Conservation (phyloP, 2,113 vertebrate genomes). For the Crotalus helleri region DNA sequence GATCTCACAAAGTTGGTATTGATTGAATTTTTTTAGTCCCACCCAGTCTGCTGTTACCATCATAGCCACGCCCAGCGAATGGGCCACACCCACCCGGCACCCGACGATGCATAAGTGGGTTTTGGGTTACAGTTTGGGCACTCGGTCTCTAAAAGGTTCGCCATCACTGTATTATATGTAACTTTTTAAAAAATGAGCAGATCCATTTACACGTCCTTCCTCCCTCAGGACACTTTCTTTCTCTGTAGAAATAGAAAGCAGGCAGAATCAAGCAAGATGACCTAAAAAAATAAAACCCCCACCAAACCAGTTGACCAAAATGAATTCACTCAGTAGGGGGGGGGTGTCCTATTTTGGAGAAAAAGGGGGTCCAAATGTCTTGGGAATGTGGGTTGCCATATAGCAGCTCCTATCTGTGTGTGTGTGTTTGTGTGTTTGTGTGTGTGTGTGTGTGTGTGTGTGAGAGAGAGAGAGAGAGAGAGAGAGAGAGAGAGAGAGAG, state of each 20-base stretch:
- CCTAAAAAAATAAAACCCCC: background rate
- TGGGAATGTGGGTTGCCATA: background rate
- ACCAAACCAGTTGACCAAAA: background rate
- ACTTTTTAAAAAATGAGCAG: background rate
- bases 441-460: no score
- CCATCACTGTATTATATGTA: background rate
- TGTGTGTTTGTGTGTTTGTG: no score
- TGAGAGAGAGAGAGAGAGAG: background rate
- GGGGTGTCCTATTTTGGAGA: constrained; percentile 6
- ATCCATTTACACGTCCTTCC: background rate
- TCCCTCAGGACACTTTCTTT: background rate
- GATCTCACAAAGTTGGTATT: no score
- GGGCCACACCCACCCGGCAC: no score
- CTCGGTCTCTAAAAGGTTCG: no score
- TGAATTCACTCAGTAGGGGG: background rate
- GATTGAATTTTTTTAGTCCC: no score
- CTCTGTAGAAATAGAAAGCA: constrained; percentile 19
- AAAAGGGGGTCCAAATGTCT: background rate
- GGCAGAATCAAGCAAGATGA: constrained; percentile 4
- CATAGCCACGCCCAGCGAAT: no score
- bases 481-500: background rate
- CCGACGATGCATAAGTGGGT: no score
- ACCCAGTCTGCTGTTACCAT: no score
- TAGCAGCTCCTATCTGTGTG: no score
- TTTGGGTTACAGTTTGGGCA: no score